Conservation (phyloP, 2,888 invertebrate genomes). For the Polyommatus iphigenia region DNA sequence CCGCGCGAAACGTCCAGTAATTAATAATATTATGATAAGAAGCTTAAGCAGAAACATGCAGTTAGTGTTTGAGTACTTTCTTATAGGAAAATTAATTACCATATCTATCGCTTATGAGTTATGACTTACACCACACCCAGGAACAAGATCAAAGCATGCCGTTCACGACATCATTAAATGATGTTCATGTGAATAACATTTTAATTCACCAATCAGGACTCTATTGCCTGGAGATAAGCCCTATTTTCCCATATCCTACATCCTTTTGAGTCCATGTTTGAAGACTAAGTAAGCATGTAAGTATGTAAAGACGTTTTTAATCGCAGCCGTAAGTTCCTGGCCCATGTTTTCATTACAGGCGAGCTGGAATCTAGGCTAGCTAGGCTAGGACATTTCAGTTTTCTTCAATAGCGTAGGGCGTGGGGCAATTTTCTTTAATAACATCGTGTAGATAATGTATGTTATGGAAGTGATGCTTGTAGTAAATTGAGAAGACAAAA, state of each 20-base stretch:
- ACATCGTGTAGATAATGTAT: background rate
- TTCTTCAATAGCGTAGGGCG: background rate
- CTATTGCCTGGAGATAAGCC: constrained; percentile 36
- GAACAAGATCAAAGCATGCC: constrained; percentile 65
- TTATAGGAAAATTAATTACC: background rate
- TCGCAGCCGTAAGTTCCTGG: background rate
- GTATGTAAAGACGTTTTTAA: constrained; percentile 28
- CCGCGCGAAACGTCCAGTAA: too few relatives aligned
- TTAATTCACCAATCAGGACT: constrained; percentile 39
- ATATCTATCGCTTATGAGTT: constrained; percentile 37
- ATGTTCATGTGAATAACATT: constrained; percentile 54
- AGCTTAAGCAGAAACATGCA: too few relatives aligned
- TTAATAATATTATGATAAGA: too few relatives aligned
- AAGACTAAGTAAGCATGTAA: constrained; percentile 21
- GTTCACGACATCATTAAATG: constrained; percentile 69
- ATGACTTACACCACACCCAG: constrained; percentile 48
- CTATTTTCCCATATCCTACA: constrained; percentile 41
- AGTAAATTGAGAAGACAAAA: too few relatives aligned
- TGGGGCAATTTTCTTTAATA: background rate
- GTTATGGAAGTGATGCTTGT: background rate
- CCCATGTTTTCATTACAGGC: constrained; percentile 12
- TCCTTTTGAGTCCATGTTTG: constrained; percentile 34
- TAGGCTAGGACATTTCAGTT: background rate
- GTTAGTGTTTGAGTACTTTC: too few relatives aligned
- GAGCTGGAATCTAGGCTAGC: background rate